Percentiles rank a stretch among this genome's conserved stretches.
Conservation (phyloP, 1,140 invertebrate species). For the Gerris buenoi region DNA sequence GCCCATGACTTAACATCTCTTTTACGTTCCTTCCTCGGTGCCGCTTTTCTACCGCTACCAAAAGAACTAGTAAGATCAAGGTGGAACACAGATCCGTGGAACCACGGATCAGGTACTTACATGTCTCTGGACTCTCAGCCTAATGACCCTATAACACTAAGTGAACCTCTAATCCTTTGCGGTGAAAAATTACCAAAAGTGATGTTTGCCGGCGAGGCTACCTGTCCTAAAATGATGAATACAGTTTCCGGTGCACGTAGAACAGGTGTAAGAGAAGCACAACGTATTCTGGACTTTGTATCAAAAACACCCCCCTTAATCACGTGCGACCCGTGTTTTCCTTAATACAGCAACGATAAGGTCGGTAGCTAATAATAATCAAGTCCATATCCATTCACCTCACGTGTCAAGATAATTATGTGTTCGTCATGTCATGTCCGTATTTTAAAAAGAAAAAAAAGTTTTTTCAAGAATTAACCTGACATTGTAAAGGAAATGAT, state of each 20-base stretch:
- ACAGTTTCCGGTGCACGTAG: neutral
- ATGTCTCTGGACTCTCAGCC: neutral
- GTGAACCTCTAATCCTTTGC: neutral
- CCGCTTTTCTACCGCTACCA: neutral
- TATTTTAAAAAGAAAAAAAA: too few relatives aligned
- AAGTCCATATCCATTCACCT: too few relatives aligned
- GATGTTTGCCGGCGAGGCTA: neutral
- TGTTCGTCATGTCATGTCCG: too few relatives aligned
- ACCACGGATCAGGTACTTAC: neutral
- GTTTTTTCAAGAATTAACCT: too few relatives aligned
- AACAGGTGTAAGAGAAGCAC: neutral
- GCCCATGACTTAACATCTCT: neutral
- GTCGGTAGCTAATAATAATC: too few relatives aligned
- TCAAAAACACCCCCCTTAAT: too few relatives aligned
- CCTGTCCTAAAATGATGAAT: neutral
- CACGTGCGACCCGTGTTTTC: too few relatives aligned
- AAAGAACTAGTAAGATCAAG: neutral
- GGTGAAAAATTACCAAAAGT: neutral
- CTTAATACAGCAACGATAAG: too few relatives aligned
- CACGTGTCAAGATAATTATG: too few relatives aligned
- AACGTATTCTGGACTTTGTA: neutral
- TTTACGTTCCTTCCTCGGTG: neutral
- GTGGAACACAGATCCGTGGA: neutral
- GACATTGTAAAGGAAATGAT: too few relatives aligned
- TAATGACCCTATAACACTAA: neutral